Evolutionary conservation across 2,797 vertebrate genomes (phyloP), one percentile per base, ranked within the genome.

Genomic region (Chaetophractus vellerosus): DNA sequence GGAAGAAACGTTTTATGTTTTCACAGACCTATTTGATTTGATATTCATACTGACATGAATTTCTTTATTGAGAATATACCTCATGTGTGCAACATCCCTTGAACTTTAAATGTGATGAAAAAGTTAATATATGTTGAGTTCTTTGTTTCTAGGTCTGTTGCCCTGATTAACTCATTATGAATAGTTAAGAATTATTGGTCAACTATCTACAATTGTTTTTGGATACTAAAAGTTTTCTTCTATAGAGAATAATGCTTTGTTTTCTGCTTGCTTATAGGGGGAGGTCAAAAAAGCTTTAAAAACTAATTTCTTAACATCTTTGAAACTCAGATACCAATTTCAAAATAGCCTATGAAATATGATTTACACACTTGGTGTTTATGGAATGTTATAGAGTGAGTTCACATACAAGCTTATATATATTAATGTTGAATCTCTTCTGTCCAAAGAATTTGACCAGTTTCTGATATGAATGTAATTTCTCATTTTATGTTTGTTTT

Each of bases 81-180:
- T 96, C 28, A 23, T 63, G 23, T 69, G 55, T 88, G 28, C 90
- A 48, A 88, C 1, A 66, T 36, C 61, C 61, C 57, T 92, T 93
- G 68, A 41, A 81, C 52, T 88, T 94, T 72, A 72, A 94, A 81
- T 92, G 63, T 66, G 64, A 85, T 95, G 48, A 90, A 69, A 69
- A 88, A 88, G 52, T 94, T 84, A 50, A 92, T 86, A 90, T 90
- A 38, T 80, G 64, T 94, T 78, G 69, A 63, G 28, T 74, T 78
- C 50, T 87, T 94, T 93, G 61, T 78, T 91, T 86, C 72, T 79
- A 78, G 12, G 6, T 74, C 45, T 90, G 0, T 79, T 86, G 7
- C 23, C 79, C 26, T 59, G 16, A 79, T 86, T 76, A 86, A 81
- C 45, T 69, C 55, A 68, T 91, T 78, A 38, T 85, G 63, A 78